Evolutionary conservation across 2,888 invertebrate species (phyloP), one percentile per base, ranked within the genome.

Genomic region (Lithophane socia): DNA sequence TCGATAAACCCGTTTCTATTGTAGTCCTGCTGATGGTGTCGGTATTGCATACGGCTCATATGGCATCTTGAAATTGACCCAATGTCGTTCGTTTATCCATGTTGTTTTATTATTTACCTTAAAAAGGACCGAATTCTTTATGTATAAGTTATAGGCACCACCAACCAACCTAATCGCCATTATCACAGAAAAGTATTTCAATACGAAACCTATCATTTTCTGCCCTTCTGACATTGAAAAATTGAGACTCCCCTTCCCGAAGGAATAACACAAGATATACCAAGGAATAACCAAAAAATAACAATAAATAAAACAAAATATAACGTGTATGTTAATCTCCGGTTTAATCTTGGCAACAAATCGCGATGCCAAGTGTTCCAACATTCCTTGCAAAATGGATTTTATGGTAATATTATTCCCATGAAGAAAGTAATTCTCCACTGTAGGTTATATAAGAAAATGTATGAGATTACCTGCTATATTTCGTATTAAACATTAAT

Each of bases 291-390:
- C 37, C 76, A 82, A 71, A 83, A 70, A 77, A 77, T 49, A 77
- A 85, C 83, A 82, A 89, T 90, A 89, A 89, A 91, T 88, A 90
- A 90, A 85, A 82, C 83, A 86, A 79, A 84, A 88, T 87, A 87
- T 87, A 86, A 82, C 83, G 83, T 84, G 88, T 88, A 93, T 92
- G 92, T 87, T 91, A 93, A 92, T 92, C 86, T 80, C 63, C 82
- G 90, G 90, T 95, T 95, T 95, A 95, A 95, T 95, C 95, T 94
- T 92, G 91, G 90, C 91, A 90, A 92, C 92, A 94, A 95, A 95
- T 95, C 95, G 94, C 89, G 90, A 88, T 88, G 89, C 89, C 90
- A 91, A 90, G 89, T 93, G 92, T 83, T 29, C 29, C 29, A 29
- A 90, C 71, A 73, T 80, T 84, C 83, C 82, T 77, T 61, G 84